Conservation (phyloP, 2,888 invertebrate genomes). For the Cryptocheilus praepositus region DNA sequence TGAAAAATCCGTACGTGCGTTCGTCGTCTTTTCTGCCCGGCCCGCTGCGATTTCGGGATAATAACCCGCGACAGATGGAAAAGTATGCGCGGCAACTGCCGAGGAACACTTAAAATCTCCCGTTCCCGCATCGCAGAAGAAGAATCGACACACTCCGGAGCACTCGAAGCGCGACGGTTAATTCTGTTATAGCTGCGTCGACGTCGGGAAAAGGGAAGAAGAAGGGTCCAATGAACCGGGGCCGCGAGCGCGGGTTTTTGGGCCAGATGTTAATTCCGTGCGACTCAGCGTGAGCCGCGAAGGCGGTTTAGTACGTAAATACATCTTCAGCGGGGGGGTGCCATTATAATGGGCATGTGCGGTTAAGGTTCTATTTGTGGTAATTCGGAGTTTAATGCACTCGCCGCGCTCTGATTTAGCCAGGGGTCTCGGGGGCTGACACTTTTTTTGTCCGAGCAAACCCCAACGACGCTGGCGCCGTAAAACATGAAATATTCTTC, state of each 20-base stretch:
- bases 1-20: no score
- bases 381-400: slow-evolving; percentile 75
- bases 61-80: background rate
- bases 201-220: slow-evolving; percentile 24
- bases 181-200: slow-evolving; percentile 21
- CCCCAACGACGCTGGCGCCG: slow-evolving; percentile 57
- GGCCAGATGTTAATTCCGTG: slow-evolving; percentile 71
- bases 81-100: background rate
- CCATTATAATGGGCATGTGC: slow-evolving; percentile 73
- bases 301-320: slow-evolving; percentile 73
- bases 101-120: background rate
- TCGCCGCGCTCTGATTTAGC: slow-evolving; percentile 67
- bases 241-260: slow-evolving; percentile 49
- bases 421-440: slow-evolving; percentile 44
- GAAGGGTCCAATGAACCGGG: slow-evolving; percentile 53
- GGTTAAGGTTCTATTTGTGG: slow-evolving; percentile 75
- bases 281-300: slow-evolving; percentile 72
- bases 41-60: background rate
- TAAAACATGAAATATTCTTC: slow-evolving; percentile 71
- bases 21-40: background rate
- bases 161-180: slow-evolving; percentile 32
- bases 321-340: slow-evolving; percentile 73
- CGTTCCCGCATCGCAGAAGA: no score
- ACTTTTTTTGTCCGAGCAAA: slow-evolving; percentile 55
- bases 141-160: slow-evolving; percentile 7